These are phyloP conservation scores for Burhinus oedicnemus DNA, from an alignment of 2,113 vertebrate species.

Conservation along the genomic window DNA sequence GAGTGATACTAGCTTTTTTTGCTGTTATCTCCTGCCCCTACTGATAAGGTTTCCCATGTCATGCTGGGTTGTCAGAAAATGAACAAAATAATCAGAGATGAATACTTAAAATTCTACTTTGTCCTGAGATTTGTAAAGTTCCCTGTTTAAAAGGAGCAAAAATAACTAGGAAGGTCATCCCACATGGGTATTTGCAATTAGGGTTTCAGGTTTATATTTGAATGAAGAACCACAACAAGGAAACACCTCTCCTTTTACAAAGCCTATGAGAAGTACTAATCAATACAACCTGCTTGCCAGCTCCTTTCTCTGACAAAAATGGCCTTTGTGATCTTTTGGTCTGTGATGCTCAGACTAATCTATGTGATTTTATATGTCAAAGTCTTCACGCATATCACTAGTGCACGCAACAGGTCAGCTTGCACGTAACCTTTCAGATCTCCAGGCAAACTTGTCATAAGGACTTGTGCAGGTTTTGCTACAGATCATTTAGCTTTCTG, in stretches of 20 bases:
- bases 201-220: neutral
- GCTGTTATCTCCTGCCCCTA: neutral
- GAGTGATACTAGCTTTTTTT: neutral
- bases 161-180: neutral
- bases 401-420: neutral
- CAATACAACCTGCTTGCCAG: neutral
- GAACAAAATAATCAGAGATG: neutral
- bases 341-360: neutral
- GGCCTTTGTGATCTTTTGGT: neutral
- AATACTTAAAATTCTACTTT: neutral
- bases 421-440: neutral
- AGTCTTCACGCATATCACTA: rapidly evolving
- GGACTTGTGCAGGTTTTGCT: neutral
- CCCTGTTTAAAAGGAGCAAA: neutral
- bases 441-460: neutral
- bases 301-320: neutral
- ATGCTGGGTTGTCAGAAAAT: neutral
- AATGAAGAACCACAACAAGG: neutral
- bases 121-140: neutral
- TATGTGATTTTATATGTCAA: neutral
- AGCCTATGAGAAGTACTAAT: neutral
- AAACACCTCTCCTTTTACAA: neutral
- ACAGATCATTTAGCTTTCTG: neutral
- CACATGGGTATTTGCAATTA: neutral
- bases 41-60: neutral